Evolutionary conservation across 2,888 invertebrate species (phyloP).

Genomic region (Coremacera marginata): DNA sequence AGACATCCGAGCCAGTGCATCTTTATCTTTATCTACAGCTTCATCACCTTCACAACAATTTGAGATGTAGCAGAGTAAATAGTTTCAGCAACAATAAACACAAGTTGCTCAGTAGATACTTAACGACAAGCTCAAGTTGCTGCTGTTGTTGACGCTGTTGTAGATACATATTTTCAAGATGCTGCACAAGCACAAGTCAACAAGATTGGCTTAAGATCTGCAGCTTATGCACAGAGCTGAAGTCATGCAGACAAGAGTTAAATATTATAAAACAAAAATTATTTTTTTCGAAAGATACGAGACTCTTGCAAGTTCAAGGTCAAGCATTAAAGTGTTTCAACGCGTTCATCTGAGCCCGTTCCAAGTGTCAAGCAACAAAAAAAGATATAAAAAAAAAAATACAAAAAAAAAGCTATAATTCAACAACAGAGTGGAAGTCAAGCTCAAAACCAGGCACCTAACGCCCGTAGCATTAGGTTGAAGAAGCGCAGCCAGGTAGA

Average conservation of each 20-base stretch:
- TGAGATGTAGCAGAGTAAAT: too few relatives aligned
- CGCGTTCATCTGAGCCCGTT: neutral
- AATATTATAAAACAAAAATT: neutral
- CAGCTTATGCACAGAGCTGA: neutral
- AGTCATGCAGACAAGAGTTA: neutral
- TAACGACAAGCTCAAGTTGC: neutral
- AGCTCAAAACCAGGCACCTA: too few relatives aligned
- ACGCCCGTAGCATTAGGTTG: too few relatives aligned
- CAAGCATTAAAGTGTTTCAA: neutral
- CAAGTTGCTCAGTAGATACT: neutral
- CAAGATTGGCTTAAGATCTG: neutral
- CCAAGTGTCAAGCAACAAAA: neutral
- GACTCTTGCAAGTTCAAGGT: constrained; percentile 8
- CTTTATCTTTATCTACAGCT: neutral
- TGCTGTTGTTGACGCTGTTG: neutral
- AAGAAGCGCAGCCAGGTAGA: too few relatives aligned
- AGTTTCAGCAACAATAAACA: neutral
- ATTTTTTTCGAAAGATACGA: neutral
- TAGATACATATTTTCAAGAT: neutral
- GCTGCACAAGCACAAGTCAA: neutral
- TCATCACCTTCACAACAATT: neutral
- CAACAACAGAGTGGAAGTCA: too few relatives aligned
- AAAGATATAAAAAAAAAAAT: too few relatives aligned
- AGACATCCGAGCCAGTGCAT: neutral
- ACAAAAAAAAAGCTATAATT: too few relatives aligned